Evolutionary conservation across 2,797 vertebrate genomes (phyloP).

Genomic region (Neostethus bicornis): DNA sequence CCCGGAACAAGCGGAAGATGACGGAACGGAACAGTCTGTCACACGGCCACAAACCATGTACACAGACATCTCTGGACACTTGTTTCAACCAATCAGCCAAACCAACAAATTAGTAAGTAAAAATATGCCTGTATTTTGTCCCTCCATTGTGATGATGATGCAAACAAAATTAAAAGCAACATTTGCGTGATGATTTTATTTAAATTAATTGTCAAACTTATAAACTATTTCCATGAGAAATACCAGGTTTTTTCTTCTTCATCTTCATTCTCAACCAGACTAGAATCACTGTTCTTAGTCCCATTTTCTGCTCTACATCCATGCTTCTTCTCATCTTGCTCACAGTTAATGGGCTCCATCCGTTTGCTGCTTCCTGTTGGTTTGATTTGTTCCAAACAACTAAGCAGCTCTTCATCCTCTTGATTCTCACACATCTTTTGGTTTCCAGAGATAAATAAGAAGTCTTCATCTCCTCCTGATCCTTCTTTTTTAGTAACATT

Average conservation of each 20-base stretch:
- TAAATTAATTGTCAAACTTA: slow-evolving; percentile 20
- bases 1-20: too few relatives aligned
- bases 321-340: slow-evolving; percentile 3
- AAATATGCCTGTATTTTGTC: too few relatives aligned
- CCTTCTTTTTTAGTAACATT: slow-evolving; percentile 15
- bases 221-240: slow-evolving; percentile 68
- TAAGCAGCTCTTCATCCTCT: slow-evolving; percentile 1
- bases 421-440: not conserved
- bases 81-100: too few relatives aligned
- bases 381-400: slow-evolving; percentile 2
- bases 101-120: too few relatives aligned
- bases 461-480: slow-evolving; percentile 8
- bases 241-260: slow-evolving; percentile 57
- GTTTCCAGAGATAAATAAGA: slow-evolving; percentile 12
- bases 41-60: too few relatives aligned
- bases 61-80: too few relatives aligned
- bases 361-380: slow-evolving; percentile 1
- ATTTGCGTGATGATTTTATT: slow-evolving; percentile 50
- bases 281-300: slow-evolving; percentile 7
- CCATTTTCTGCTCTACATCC: not conserved
- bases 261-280: slow-evolving; percentile 6
- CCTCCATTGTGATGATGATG: not conserved
- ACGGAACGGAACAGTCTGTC: too few relatives aligned
- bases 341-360: not conserved
- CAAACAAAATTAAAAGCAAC: slow-evolving; percentile 5